Evolutionary conservation across 2,888 invertebrate genomes (phyloP).

Genomic region (Cataglyphis rosenhaueri): DNA sequence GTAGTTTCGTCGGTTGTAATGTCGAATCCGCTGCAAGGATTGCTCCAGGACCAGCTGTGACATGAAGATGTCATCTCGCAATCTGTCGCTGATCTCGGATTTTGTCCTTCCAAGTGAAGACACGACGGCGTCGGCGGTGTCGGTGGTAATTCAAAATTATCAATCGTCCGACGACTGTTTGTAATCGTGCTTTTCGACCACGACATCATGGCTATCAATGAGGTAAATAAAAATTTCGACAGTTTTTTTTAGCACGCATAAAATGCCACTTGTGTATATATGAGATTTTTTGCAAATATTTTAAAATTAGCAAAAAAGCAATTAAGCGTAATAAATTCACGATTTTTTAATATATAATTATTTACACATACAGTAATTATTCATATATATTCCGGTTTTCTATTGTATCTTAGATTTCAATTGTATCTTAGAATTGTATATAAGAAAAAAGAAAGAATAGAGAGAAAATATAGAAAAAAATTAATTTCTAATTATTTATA

Average conservation of each 20-base stretch:
- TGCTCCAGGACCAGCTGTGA: conserved; percentile 67
- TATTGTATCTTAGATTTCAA: background rate
- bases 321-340: background rate
- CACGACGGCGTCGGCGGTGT: conserved; percentile 68
- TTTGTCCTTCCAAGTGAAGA: conserved; percentile 61
- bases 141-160: conserved; percentile 72
- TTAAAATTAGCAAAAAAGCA: background rate
- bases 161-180: conserved; percentile 43
- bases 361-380: conserved; percentile 2
- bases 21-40: conserved; percentile 39
- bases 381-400: background rate
- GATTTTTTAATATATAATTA: background rate
- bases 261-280: background rate
- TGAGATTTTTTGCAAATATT: background rate
- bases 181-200: conserved; percentile 49
- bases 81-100: conserved; percentile 54
- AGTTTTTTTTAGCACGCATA: background rate
- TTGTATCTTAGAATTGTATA: background rate
- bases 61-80: conserved; percentile 63
- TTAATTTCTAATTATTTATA: background rate
- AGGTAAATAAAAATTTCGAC: background rate
- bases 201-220: conserved; percentile 51
- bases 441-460: background rate
- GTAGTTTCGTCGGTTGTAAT: conserved; percentile 30
- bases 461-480: background rate